Percentiles rank a stretch among this genome's conserved stretches.
These are phyloP conservation scores for Muscicapa comitata DNA, from an alignment of 2,797 vertebrate species.

Conservation along the genomic window DNA sequence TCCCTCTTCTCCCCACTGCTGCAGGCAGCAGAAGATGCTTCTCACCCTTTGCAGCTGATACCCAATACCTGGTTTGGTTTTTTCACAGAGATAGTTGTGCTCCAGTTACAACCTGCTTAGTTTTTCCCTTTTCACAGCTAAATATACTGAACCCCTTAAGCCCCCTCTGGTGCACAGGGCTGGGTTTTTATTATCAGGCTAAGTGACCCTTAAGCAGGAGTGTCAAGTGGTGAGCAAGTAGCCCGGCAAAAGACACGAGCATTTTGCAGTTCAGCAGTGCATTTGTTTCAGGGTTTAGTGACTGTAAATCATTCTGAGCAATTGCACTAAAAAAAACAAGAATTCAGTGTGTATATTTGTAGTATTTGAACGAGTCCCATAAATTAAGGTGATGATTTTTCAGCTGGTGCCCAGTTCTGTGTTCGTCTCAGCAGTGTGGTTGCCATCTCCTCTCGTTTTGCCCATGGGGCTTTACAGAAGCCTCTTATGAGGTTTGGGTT, in stretches of 20 bases:
- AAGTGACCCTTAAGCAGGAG: neutral
- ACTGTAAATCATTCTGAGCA: neutral
- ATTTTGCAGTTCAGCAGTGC: fast-evolving
- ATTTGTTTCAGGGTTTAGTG: neutral
- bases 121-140: neutral
- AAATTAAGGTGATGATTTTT: neutral
- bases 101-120: neutral
- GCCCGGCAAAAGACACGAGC: fast-evolving
- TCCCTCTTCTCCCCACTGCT: neutral
- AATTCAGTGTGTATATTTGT: neutral
- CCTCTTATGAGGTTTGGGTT: neutral
- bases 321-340: neutral
- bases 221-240: neutral
- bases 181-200: neutral
- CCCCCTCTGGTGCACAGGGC: neutral
- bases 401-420: neutral
- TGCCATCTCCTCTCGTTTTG: neutral
- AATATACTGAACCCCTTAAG: neutral
- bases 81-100: neutral
- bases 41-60: neutral
- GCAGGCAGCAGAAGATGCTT: neutral
- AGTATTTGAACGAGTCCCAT: neutral
- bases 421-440: neutral
- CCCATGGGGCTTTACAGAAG: neutral
- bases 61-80: neutral